These are phyloP conservation scores for Micrasema minimum DNA, from an alignment of 1,140 invertebrate genomes.

Conservation along the genomic window DNA sequence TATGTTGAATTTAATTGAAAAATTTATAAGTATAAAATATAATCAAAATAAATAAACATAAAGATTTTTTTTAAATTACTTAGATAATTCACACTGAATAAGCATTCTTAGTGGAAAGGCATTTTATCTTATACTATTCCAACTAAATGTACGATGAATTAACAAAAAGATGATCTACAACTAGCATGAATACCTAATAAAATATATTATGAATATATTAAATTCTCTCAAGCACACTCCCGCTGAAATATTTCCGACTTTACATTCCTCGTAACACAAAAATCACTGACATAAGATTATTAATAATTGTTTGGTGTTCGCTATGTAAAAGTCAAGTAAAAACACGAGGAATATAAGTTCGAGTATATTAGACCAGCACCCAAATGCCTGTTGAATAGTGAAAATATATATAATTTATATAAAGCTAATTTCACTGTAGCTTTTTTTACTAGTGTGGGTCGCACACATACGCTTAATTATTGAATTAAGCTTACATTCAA, in stretches of 20 bases:
- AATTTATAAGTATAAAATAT: too few species aligned
- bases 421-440: conserved; percentile 25
- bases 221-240: conserved; percentile 7
- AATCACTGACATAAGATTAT: too few species aligned
- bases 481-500: conserved; percentile 38
- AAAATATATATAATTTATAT: conserved; percentile 30
- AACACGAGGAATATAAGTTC: too few species aligned
- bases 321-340: too few species aligned
- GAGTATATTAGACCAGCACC: too few species aligned
- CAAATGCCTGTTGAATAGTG: conserved; percentile 21
- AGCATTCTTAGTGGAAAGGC: conserved; percentile 14
- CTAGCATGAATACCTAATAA: conserved; percentile 44
- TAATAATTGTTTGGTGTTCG: too few species aligned
- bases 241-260: conserved; percentile 27
- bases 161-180: conserved; percentile 33
- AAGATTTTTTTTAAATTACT: too few species aligned
- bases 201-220: conserved; percentile 47
- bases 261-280: not conserved
- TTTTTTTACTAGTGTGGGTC: not conserved
- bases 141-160: too few species aligned
- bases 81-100: conserved; percentile 26
- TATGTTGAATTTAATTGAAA: too few species aligned
- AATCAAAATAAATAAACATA: too few species aligned
- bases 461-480: not conserved
- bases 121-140: conserved; percentile 14